Evolutionary conservation across 2,888 invertebrate genomes (phyloP), one percentile per base, ranked within the genome.

Genomic region (Sisyra nigra): DNA sequence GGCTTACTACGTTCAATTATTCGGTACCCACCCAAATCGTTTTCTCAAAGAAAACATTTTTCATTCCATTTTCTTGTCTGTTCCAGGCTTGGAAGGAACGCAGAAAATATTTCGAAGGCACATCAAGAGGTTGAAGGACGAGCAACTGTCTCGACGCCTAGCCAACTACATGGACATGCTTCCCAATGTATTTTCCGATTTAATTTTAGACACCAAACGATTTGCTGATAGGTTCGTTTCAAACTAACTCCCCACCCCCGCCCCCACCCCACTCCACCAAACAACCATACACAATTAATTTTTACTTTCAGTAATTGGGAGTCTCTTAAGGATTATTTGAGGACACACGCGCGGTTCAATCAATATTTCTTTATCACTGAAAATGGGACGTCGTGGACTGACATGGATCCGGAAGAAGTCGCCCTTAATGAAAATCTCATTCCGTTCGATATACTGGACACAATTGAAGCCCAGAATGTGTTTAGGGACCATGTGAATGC

Each of bases 401-500:
- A 80, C 60, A 76, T 77, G 49, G 73, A 73, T 58, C 76, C 80
- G 49, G 73, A 62, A 59, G 76, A 69, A 60, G 68, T 68, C 52
- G 59, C 62, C 29, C 67, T 67, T 48, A 70, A 71, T 49, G 84
- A 83, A 55, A 68, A 74, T 18, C 76, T 92, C 55, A 88, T 96
- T 57, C 94, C 94, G 0, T 87, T 86, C 60, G 92, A 93, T 61
- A 81, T 94, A 45, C 67, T 96, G 45, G 88, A 88, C 56, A 84
- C 88, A 1, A 77, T 81, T 42, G 93, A 94, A 60, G 92, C 93
- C 1, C 92, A 93, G 57, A 81, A 81, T 3, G 86, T 89, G 13
- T 96, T 88, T 65, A 83, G 87, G 57, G 88, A 88, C 53, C 91
- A 86, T 61, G 74, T 92, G 44, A 91, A 88, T 57, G 83, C 86